Base-by-base conservation (phyloP, 2,888 invertebrate genomes). In the Helobdella robusta region DNA sequence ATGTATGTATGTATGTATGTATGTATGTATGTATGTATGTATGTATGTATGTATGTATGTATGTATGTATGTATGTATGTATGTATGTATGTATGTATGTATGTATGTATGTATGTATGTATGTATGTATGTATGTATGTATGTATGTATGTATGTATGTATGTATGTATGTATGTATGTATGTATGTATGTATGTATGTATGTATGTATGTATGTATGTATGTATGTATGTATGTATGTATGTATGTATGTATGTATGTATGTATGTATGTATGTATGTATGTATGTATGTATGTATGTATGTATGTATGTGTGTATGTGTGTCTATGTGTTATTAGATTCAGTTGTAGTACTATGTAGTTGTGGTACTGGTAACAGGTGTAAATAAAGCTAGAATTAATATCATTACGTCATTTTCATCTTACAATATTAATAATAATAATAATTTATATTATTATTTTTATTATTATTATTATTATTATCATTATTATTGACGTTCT, bases 61-160 rank as follows among this genome's bases (percentile, higher is more conserved):
- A 40, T n/a, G n/a, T 40, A 40, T n/a, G n/a, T 40, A 40, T n/a
- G n/a, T 40, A 40, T n/a, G n/a, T 40, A 40, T n/a, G n/a, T 40
- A 40, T n/a, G n/a, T 40, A 40, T n/a, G n/a, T 40, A 40, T n/a
- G n/a, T 40, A 40, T n/a, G n/a, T 40, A 40, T n/a, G n/a, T 40
- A 40, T n/a, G n/a, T 58, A 58, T 15, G 30, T 30, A 58, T 32
- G 20, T 58, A 28, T 68, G 65, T 58, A 40, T n/a, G n/a, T 40
- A 40, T n/a, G n/a, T 40, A 40, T n/a, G n/a, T 40, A 40, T n/a
- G n/a, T 40, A 40, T n/a, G n/a, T 56, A 5, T 4, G 5, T 56
- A 5, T 30, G 32, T 56, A 28, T 30, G 32, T 56, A 28, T 30
- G 32, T 56, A 28, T 30, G 32, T 56, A 28, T 30, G 32, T 56